Evolutionary conservation across 1,140 invertebrate species (phyloP).

Genomic region (Pseudomyrmex gracilis): DNA sequence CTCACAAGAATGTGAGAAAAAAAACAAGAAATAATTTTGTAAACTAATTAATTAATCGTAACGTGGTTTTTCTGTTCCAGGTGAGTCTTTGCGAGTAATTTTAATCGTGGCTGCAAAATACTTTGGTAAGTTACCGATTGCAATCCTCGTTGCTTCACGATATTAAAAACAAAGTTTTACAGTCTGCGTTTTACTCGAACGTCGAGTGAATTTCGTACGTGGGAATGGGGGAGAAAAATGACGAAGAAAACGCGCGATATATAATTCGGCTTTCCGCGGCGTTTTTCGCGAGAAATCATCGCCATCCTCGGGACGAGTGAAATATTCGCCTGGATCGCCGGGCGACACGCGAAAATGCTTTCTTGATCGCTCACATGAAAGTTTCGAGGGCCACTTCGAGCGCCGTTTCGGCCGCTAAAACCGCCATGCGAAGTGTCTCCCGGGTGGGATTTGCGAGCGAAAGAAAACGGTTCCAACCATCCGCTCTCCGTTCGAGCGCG

Average conservation of each 20-base stretch:
- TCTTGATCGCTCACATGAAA: conserved; percentile 30
- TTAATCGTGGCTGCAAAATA: neutral
- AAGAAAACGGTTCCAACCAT: conserved; percentile 61
- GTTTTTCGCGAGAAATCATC: conserved; percentile 1
- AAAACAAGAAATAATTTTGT: no score
- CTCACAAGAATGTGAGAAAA: no score
- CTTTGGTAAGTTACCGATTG: conserved; percentile 50
- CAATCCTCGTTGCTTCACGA: no score
- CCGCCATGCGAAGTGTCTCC: conserved; percentile 20
- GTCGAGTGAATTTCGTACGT: neutral
- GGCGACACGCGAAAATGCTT: conserved; percentile 50
- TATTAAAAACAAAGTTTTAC: neutral
- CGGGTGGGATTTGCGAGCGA: conserved; percentile 67
- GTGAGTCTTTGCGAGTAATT: conserved; percentile 49
- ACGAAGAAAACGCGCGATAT: neutral
- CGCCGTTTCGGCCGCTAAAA: conserved; percentile 16
- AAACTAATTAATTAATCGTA: conserved; percentile 8
- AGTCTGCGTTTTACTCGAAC: neutral
- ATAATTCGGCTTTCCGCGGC: neutral
- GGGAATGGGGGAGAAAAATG: neutral
- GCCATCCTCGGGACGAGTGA: neutral
- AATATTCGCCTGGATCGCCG: conserved; percentile 38
- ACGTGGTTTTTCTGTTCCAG: conserved; percentile 59
- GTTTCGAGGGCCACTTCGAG: neutral
- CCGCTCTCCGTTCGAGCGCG: conserved; percentile 17